Conservation (phyloP, 2,888 invertebrate genomes). For the Apamea epomidion region DNA sequence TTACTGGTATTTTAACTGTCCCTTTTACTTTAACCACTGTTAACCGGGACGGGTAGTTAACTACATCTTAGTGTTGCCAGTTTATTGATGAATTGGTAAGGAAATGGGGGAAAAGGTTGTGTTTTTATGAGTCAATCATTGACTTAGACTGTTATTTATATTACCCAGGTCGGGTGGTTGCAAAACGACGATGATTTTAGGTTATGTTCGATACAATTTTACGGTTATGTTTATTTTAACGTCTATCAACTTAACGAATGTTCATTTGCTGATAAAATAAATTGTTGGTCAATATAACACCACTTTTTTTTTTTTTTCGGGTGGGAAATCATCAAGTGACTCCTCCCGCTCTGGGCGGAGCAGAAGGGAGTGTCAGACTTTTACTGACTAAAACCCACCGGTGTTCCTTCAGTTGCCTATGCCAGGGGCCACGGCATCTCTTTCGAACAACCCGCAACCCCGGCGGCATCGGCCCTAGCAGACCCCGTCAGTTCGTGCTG, state of each 20-base stretch:
- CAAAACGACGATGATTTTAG: background rate
- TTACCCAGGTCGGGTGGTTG: background rate
- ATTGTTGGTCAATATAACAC: background rate
- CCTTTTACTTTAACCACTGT: conserved; percentile 47
- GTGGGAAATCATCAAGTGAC: too few relatives aligned
- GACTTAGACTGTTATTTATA: conserved; percentile 16
- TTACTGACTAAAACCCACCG: too few relatives aligned
- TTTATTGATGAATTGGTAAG: conserved; percentile 31
- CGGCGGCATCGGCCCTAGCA: too few relatives aligned
- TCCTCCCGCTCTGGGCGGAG: too few relatives aligned
- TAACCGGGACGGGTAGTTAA: conserved; percentile 4
- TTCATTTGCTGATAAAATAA: background rate
- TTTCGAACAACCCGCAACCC: too few relatives aligned
- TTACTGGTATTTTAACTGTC: conserved; percentile 54
- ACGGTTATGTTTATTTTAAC: background rate
- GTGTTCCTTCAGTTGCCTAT: too few relatives aligned
- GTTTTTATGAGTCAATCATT: conserved; percentile 35
- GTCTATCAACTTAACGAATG: too few relatives aligned
- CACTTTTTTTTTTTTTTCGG: too few relatives aligned
- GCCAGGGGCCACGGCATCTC: too few relatives aligned
- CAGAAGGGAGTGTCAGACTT: too few relatives aligned
- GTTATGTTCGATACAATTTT: conserved; percentile 3
- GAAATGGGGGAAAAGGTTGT: background rate
- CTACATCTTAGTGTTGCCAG: conserved; percentile 20
- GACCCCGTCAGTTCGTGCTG: too few relatives aligned